A percentile compares a stretch with the other conserved stretches of the same genome.
These are phyloP conservation scores for Ceyx margarethae DNA, from an alignment of 2,113 vertebrate species.

Conservation along the genomic window DNA sequence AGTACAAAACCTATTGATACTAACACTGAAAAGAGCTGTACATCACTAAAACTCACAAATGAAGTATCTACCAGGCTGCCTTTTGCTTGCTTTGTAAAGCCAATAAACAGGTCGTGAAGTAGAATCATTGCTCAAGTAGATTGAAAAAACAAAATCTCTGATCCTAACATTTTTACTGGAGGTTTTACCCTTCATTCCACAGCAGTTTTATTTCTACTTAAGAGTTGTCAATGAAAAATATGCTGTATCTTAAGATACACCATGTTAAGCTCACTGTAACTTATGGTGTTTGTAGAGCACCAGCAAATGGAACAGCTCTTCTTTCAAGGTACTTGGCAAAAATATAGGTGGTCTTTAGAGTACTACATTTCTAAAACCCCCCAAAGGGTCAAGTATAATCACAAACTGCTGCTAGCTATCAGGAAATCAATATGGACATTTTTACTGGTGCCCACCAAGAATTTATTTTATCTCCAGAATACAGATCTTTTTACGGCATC, in stretches of 20 bases:
- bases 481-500: too few species aligned
- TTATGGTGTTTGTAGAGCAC: background rate
- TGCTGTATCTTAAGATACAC: background rate
- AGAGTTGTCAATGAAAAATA: accelerated
- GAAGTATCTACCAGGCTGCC: background rate
- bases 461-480: background rate
- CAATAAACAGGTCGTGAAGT: background rate
- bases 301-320: accelerated
- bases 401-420: background rate
- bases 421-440: background rate
- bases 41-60: background rate
- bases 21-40: background rate
- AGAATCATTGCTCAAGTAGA: background rate
- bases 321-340: background rate
- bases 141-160: background rate
- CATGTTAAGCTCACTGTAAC: accelerated
- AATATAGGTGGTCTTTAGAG: background rate
- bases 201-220: background rate
- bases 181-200: background rate
- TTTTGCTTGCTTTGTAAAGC: background rate
- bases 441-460: background rate
- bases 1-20: background rate
- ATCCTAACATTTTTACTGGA: background rate
- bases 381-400: background rate
- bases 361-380: background rate